Conservation (phyloP, 2,888 invertebrate genomes). For the Ectropis crepuscularia region DNA sequence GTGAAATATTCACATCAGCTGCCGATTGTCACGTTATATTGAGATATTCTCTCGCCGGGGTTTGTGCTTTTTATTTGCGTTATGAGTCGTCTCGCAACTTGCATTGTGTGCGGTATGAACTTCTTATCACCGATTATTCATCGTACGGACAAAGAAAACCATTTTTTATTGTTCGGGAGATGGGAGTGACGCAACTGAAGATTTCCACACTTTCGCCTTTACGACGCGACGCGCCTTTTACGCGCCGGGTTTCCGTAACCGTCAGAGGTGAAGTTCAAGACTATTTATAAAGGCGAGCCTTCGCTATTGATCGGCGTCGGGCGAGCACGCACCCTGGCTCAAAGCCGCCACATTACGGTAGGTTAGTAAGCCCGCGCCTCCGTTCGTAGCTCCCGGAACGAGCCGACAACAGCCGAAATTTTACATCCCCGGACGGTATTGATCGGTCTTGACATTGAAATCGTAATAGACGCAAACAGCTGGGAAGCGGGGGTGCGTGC, state of each 20-base stretch:
- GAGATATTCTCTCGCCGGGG: constrained; percentile 70
- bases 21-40: constrained; percentile 79
- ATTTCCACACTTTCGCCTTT: constrained; percentile 70
- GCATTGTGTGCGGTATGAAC: constrained; percentile 65
- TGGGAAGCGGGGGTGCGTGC: constrained; percentile 76
- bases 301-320: constrained; percentile 80
- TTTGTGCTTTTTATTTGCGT: constrained; percentile 77
- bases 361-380: constrained; percentile 78
- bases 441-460: constrained; percentile 85
- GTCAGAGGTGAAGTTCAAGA: constrained; percentile 81
- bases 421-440: constrained; percentile 81
- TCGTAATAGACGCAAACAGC: constrained; percentile 81
- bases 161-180: constrained; percentile 43
- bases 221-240: constrained; percentile 1
- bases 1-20: constrained; percentile 79
- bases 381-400: constrained; percentile 77
- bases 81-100: constrained; percentile 66
- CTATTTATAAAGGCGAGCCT: constrained; percentile 81
- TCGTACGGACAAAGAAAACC: constrained; percentile 51
- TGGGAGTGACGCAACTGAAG: constrained; percentile 58
- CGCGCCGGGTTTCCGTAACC: constrained; percentile 58
- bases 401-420: constrained; percentile 79
- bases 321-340: constrained; percentile 74
- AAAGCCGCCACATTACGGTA: constrained; percentile 70
- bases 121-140: constrained; percentile 62